phyloP scores from a whole-genome alignment of 2,113 vertebrate species.

The Azemiops feae region DNA sequence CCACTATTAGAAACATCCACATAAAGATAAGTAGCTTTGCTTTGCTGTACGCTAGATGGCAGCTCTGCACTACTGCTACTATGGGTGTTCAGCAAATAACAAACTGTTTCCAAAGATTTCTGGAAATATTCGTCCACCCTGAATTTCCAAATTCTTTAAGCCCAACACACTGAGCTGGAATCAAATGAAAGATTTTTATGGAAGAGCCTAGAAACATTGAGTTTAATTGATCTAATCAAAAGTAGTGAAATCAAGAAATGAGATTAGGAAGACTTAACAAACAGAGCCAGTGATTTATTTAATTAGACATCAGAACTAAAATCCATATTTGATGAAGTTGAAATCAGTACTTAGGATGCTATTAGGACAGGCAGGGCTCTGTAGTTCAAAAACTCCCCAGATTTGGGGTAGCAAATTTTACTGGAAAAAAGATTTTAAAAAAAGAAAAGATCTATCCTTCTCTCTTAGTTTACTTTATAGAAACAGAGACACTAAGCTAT shows the following conservation, averaged over 20 bases:
- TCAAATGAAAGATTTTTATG: background rate
- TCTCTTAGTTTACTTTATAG: background rate
- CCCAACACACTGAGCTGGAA: background rate
- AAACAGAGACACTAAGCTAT: background rate
- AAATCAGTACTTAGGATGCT: background rate
- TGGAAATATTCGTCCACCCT: background rate
- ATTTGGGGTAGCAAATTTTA: background rate
- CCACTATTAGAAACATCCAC: background rate
- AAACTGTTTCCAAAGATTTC: background rate
- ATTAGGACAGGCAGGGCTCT: background rate
- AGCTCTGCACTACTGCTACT: background rate
- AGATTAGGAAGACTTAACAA: background rate
- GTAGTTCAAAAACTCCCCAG: background rate
- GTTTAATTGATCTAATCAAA: background rate
- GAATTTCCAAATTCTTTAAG: background rate
- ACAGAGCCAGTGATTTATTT: background rate
- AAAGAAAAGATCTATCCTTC: background rate
- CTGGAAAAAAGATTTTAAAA: background rate
- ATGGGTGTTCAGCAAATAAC: rapidly evolving
- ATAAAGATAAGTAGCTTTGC: background rate
- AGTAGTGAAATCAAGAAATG: background rate
- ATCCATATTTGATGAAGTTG: background rate
- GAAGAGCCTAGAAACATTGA: background rate
- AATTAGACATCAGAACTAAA: background rate
- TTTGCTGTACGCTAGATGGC: constrained; percentile 57